phyloP scores from a whole-genome alignment of 2,797 vertebrate genomes.

The Halcyon chelicuti region DNA sequence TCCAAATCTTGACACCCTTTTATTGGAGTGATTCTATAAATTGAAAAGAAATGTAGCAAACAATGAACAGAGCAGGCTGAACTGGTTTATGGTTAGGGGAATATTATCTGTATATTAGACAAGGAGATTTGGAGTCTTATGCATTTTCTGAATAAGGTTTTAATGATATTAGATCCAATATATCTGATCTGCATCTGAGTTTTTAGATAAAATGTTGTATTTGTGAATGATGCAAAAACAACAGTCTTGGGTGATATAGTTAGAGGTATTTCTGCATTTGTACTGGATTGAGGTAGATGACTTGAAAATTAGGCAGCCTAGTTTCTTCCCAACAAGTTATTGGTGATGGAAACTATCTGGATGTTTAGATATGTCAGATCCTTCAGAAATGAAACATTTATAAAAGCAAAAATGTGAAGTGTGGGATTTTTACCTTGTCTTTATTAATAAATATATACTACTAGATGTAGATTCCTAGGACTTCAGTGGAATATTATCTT shows the following conservation, averaged over 20 bases:
- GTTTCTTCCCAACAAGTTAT: neutral
- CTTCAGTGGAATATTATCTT: neutral
- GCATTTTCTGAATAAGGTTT: neutral
- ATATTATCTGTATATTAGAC: neutral
- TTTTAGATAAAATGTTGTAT: neutral
- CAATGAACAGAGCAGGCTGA: neutral
- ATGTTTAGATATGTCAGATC: neutral
- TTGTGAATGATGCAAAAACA: neutral
- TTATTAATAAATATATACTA: neutral
- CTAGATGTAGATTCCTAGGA: neutral
- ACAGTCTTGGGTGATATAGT: neutral
- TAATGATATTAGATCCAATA: neutral
- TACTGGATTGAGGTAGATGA: neutral
- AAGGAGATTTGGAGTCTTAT: neutral
- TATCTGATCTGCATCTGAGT: neutral
- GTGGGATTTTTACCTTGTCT: neutral
- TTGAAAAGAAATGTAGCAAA: neutral
- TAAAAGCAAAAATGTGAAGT: neutral
- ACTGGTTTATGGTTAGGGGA: neutral
- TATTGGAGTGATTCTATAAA: neutral
- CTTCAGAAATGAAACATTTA: neutral
- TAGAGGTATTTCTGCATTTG: neutral
- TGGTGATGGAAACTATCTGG: neutral
- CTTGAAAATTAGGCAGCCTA: neutral
- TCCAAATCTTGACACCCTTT: neutral